phyloP scores from a whole-genome alignment of 2,888 invertebrate species.

The Tipula helvola region DNA sequence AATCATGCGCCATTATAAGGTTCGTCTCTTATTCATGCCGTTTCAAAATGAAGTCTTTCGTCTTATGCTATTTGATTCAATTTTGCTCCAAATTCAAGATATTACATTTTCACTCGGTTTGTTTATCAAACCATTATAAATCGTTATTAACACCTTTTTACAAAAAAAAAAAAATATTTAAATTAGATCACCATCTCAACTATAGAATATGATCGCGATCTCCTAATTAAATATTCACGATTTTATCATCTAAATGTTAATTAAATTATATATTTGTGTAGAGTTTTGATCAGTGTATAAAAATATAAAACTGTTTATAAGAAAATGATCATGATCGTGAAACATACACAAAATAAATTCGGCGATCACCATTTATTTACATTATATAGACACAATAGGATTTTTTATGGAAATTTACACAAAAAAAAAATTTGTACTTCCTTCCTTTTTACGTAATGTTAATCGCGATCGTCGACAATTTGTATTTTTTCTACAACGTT shows the following conservation, averaged over 20 bases:
- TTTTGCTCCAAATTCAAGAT: neutral
- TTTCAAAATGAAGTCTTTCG: neutral
- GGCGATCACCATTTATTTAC: neutral
- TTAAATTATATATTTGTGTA: neutral
- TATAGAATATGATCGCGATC: neutral
- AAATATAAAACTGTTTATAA: neutral
- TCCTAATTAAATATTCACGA: neutral
- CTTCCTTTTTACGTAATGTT: neutral
- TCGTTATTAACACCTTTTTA: neutral
- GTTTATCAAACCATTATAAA: neutral
- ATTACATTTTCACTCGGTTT: neutral
- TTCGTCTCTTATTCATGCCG: neutral
- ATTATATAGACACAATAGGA: too few species aligned
- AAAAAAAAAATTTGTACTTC: neutral
- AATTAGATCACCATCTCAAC: neutral
- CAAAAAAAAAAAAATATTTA: neutral
- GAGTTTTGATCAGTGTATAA: neutral
- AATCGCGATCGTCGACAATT: neutral
- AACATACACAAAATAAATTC: neutral
- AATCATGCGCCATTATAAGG: neutral
- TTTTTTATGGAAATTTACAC: neutral
- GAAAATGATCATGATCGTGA: neutral
- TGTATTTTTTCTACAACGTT: neutral
- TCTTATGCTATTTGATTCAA: neutral
- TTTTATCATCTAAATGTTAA: neutral